A percentile compares a stretch with the other conserved stretches of the same genome.
These are phyloP conservation scores for Otolemur crassicaudatus DNA, from an alignment of 2,797 vertebrate genomes.

Conservation along the genomic window DNA sequence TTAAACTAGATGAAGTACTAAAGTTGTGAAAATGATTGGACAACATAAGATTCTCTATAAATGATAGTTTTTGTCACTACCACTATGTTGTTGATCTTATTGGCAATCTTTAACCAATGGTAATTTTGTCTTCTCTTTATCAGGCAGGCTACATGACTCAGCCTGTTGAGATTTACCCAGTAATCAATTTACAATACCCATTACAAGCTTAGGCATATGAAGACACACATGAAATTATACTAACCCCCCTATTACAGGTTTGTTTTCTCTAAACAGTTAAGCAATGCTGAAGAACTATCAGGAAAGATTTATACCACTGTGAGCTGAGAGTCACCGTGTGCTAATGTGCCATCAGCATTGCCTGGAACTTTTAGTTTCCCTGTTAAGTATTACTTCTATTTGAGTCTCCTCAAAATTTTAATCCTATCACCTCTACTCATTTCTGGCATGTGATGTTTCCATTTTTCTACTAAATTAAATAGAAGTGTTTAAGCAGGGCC, in stretches of 20 bases:
- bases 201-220: not conserved
- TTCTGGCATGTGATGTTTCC: not conserved
- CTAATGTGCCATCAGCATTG: not conserved
- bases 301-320: not conserved
- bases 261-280: not conserved
- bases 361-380: not conserved
- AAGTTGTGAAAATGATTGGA: not conserved
- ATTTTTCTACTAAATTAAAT: not conserved
- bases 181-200: not conserved
- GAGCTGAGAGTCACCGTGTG: not conserved
- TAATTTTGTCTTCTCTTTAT: slow-evolving; percentile 4
- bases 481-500: not conserved
- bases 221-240: not conserved
- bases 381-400: not conserved
- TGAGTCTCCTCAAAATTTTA: not conserved
- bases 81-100: slow-evolving; percentile 46
- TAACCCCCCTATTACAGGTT: not conserved
- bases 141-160: not conserved
- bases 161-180: not conserved
- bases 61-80: not conserved
- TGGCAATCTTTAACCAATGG: slow-evolving; percentile 19
- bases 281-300: not conserved
- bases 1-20: not conserved
- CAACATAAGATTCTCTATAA: not conserved
- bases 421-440: not conserved